These are phyloP conservation scores for Periophthalmus modestus DNA, from an alignment of 2,113 vertebrate genomes.

Conservation along the genomic window DNA sequence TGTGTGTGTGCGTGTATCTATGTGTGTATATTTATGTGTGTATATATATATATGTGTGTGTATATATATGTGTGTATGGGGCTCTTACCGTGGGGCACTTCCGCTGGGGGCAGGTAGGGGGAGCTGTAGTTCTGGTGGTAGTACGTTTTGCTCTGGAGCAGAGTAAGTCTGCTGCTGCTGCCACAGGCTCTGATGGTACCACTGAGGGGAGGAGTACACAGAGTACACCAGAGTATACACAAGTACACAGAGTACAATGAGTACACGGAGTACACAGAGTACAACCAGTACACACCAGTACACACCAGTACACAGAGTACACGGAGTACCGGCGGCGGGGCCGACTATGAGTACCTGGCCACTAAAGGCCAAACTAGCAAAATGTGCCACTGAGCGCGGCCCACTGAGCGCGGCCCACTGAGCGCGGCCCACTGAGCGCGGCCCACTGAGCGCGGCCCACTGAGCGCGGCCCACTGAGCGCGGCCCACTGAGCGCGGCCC, in stretches of 20 bases:
- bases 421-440: too few species aligned
- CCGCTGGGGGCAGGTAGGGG: constrained; percentile 16
- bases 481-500: too few species aligned
- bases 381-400: too few species aligned
- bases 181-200: constrained; percentile 89
- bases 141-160: constrained; percentile 68
- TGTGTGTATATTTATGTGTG: background rate
- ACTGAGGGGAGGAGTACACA: constrained; percentile 70
- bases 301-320: background rate
- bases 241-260: background rate
- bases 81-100: constrained; percentile 35
- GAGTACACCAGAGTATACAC: background rate
- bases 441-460: too few species aligned
- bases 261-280: background rate
- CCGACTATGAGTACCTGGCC: too few species aligned
- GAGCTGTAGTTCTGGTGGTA: constrained; percentile 71
- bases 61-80: too few species aligned
- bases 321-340: too few species aligned
- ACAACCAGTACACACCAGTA: background rate
- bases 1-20: background rate
- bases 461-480: too few species aligned
- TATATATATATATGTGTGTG: too few species aligned
- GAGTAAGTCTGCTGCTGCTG: constrained; percentile 75
- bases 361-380: too few species aligned
- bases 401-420: too few species aligned